These are phyloP conservation scores for Lamproptera curius DNA, from an alignment of 2,888 invertebrate species.

Conservation along the genomic window DNA sequence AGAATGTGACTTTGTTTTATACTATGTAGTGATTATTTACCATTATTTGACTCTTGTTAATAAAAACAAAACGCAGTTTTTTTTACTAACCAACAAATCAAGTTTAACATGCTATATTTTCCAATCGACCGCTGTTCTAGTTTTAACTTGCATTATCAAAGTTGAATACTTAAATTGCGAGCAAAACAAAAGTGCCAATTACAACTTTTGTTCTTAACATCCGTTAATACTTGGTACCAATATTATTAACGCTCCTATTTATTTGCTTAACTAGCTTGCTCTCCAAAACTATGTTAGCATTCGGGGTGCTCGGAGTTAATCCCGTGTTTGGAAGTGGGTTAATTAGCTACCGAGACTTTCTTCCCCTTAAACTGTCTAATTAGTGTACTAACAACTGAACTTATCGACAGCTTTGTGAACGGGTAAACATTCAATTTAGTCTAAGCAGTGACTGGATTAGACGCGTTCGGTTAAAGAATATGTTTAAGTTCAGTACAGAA, in stretches of 20 bases:
- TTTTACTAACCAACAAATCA: too few relatives aligned
- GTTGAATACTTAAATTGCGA: too few relatives aligned
- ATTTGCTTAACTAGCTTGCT: conserved; percentile 2
- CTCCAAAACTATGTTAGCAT: conserved; percentile 9
- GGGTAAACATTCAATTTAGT: not conserved
- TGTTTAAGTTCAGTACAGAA: too few relatives aligned
- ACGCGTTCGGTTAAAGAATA: too few relatives aligned
- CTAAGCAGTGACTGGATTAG: not conserved
- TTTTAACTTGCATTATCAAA: too few relatives aligned
- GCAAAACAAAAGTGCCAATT: too few relatives aligned
- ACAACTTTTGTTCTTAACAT: not conserved
- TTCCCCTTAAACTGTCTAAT: conserved; percentile 11
- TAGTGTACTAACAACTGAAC: conserved; percentile 11
- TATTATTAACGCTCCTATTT: not conserved
- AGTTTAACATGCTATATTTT: too few relatives aligned
- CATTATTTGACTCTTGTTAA: too few relatives aligned
- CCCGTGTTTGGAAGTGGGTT: conserved; percentile 10
- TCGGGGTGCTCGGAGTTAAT: conserved; percentile 12
- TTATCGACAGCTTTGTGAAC: conserved; percentile 13
- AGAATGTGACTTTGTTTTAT: too few relatives aligned
- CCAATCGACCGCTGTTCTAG: too few relatives aligned
- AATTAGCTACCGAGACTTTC: conserved; percentile 16
- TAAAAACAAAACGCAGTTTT: too few relatives aligned
- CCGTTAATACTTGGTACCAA: not conserved
- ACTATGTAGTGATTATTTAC: too few relatives aligned